Evolutionary conservation across 1,140 invertebrate genomes (phyloP), one percentile per base, ranked within the genome.

Genomic region (Drosophila ironensis): DNA sequence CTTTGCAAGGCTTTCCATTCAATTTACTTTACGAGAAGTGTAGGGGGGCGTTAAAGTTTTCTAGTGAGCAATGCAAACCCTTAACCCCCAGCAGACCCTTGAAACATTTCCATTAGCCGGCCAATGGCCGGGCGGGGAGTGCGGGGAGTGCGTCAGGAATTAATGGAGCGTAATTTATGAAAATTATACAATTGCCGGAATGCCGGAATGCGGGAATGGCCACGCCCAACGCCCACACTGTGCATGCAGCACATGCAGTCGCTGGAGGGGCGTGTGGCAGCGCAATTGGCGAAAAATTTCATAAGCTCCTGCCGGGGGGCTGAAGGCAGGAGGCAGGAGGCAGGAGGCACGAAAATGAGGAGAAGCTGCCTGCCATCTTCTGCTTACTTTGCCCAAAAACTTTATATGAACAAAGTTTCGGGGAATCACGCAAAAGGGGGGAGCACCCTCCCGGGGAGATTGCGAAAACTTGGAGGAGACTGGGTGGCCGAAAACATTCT

Each of bases 81-180:
- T 38, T 61, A n/a, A 7, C 14, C 27, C 20, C 28, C 11, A 7
- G n/a, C 20, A n/a, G 2, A 37, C 14, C 37, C 37, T 12, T 24
- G n/a, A 42, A 61, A 47, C 63, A 42, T 45, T 53, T 61, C 54
- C 68, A 71, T 71, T 71, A 53, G 53, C 66, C 14, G 17, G 20
- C 25, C 4, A 11, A 17, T 33, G 14, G 16, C 2, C 11, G 12
- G 9, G 20, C 6, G 27, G 30, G 14, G 35, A 47, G 56, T 19
- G 66, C 22, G 52, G 42, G n/a, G n/a, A n/a, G n/a, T 14, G 45
- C 68, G 54, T 60, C 30, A 51, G 42, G 72, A 72, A 72, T 72
- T 72, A 72, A 72, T 72, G 68, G 67, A 33, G 67, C 67, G 56
- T 71, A 63, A 63, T 72, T 72, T 72, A 71, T 72, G 68, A 72